Evolutionary conservation across 1,140 invertebrate genomes (phyloP).

Genomic region (Bombus consobrinus): DNA sequence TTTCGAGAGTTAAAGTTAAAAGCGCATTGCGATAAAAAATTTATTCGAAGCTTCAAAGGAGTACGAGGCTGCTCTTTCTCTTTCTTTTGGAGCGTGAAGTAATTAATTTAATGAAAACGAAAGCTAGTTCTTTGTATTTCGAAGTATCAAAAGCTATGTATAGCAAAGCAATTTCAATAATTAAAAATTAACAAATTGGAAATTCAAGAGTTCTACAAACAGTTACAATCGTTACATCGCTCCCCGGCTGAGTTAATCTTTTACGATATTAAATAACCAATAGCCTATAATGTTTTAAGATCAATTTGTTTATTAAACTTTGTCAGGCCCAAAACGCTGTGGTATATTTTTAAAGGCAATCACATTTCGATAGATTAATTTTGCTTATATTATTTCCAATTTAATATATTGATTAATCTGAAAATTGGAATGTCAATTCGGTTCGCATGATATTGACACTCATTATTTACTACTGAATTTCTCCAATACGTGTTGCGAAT

Average conservation of each 20-base stretch:
- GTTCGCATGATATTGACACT: constrained; percentile 32
- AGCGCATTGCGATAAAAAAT: background rate
- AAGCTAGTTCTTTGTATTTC: background rate
- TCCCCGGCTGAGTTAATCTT: background rate
- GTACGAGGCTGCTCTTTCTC: background rate
- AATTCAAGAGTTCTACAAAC: background rate
- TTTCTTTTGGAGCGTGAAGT: background rate
- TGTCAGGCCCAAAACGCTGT: too few relatives aligned
- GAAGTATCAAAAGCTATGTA: background rate
- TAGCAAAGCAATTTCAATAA: background rate
- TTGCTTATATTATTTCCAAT: constrained; percentile 3
- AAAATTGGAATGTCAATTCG: background rate
- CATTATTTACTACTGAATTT: constrained; percentile 44
- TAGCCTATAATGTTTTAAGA: too few relatives aligned
- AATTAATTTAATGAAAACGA: constrained; percentile 4
- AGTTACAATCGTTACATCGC: background rate
- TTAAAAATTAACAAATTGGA: background rate
- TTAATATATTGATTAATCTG: constrained; percentile 8
- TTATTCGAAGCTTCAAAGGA: background rate
- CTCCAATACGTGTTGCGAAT: constrained; percentile 2
- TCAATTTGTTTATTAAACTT: too few relatives aligned
- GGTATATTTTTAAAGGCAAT: background rate
- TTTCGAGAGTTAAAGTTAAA: background rate
- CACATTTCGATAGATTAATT: background rate
- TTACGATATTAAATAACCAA: too few relatives aligned